A percentile compares a stretch with the other conserved stretches of the same genome.
These are phyloP conservation scores for Syngnathus scovelli DNA, from an alignment of 2,113 vertebrate genomes.

Conservation along the genomic window DNA sequence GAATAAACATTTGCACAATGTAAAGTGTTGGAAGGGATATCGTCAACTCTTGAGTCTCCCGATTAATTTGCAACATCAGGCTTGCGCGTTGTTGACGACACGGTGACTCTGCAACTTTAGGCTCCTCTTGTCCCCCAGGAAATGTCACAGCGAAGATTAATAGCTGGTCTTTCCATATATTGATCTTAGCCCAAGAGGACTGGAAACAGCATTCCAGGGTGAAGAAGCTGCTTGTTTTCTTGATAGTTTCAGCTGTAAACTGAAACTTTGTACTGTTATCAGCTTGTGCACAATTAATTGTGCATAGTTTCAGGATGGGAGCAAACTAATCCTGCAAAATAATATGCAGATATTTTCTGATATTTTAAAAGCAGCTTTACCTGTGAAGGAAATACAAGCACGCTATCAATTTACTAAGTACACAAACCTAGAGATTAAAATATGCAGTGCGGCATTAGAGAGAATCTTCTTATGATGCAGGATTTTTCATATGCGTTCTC, in stretches of 20 bases:
- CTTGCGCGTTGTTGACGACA: not conserved
- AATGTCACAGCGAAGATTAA: constrained; percentile 19
- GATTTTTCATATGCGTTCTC: not conserved
- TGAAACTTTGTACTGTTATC: constrained; percentile 1
- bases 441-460: not conserved
- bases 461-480: not conserved
- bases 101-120: constrained; percentile 19
- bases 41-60: not conserved
- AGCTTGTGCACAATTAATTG: not conserved
- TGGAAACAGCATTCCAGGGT: not conserved
- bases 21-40: not conserved
- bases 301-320: not conserved
- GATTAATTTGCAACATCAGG: not conserved
- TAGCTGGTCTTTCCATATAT: constrained; percentile 21
- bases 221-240: not conserved
- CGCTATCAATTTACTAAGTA: not conserved
- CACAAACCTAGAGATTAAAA: not conserved
- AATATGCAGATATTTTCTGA: not conserved
- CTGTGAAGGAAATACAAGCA: not conserved
- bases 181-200: constrained; percentile 4
- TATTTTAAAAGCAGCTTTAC: not conserved
- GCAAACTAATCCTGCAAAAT: not conserved
- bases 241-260: not conserved
- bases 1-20: not conserved
- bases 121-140: constrained; percentile 6